Evolutionary conservation across 2,888 invertebrate genomes (phyloP), one percentile per base, ranked within the genome.

Genomic region (Pandemis corylana): DNA sequence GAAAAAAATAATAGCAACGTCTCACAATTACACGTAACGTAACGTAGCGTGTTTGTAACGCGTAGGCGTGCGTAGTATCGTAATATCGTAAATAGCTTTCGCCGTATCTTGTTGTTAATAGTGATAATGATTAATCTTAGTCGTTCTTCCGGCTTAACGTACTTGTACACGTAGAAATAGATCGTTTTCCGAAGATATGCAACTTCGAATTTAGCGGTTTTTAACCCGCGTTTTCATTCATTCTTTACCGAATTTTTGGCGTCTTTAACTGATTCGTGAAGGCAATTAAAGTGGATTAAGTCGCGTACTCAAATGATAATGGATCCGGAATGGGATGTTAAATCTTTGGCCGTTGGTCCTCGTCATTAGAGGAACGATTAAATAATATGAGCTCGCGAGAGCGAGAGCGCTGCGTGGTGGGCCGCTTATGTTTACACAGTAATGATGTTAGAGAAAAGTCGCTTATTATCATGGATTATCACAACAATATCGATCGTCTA

Each of bases 361-460:
- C 64, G 59, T 69, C 69, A 15, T 74, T 64, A 51, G 68, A 64
- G 68, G 63, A 49, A 12, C 65, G 59, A 69, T 74, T 74, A 74
- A 49, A 49, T 74, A 69, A 65, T 69, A 69, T 46, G 61, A 69
- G 61, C 69, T 61, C 62, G 64, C 46, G 49, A 64, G 59, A 68
- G 64, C 5, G 10, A 9, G 41, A 51, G 42, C 61, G 12, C 53
- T 46, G 68, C 65, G 66, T 12, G 66, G 66, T 53, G 59, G 28
- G 56, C 7, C 9, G 28, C 28, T 28, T 5, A 15, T 9, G 12
- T n/a, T 59, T 12, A 59, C 28, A 36, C 28, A 1, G 28, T 36
- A 36, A 36, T 36, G 28, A 36, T 36, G 28, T 2, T 36, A 36
- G 28, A 36, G 28, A 36, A 36, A 36, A 36, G 28, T 36, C 28